phyloP scores from a whole-genome alignment of 1,140 invertebrate species.

The Brachionus angularis region DNA sequence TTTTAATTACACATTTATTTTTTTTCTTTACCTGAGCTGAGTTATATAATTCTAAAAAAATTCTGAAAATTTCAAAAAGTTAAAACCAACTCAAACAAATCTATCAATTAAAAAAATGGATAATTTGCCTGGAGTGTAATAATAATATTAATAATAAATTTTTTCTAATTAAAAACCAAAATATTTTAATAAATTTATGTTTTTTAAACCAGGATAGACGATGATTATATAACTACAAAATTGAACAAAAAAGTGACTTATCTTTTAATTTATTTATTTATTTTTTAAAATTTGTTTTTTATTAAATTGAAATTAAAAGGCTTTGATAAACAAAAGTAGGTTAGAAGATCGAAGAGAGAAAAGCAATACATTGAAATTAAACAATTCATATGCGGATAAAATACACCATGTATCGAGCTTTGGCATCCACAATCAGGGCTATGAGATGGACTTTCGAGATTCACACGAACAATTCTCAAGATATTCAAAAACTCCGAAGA shows the following conservation, averaged over 20 bases:
- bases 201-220: slow-evolving; percentile 6
- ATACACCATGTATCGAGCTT: slow-evolving; percentile 16
- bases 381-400: slow-evolving; percentile 1
- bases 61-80: no score
- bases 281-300: no score
- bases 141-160: no score
- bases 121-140: slow-evolving; percentile 31
- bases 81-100: no score
- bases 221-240: slow-evolving; percentile 6
- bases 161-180: neutral
- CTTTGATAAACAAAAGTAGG: neutral
- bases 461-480: neutral
- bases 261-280: no score
- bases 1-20: no score
- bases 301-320: no score
- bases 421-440: slow-evolving; percentile 26
- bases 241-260: neutral
- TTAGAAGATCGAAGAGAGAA: slow-evolving; percentile 7
- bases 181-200: neutral
- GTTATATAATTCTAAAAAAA: no score
- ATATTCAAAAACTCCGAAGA: slow-evolving; percentile 11
- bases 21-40: no score
- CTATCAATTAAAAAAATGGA: slow-evolving; percentile 6
- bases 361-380: neutral
- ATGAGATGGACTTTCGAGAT: neutral